These are phyloP conservation scores for Lacerta viridis DNA, from an alignment of 2,797 vertebrate genomes.

Conservation along the genomic window DNA sequence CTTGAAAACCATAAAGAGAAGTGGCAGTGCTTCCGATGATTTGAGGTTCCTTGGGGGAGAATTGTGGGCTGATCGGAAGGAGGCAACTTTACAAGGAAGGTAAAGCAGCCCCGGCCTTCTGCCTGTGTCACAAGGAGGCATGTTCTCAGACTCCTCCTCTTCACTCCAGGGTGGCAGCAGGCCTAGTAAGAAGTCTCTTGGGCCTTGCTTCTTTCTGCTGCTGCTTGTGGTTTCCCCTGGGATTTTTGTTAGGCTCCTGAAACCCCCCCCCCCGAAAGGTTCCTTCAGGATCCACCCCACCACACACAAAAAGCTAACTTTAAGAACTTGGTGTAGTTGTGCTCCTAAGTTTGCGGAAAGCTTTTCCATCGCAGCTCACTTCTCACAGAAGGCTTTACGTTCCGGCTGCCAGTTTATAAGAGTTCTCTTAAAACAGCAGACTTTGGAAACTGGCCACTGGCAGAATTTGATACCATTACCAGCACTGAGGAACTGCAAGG, in stretches of 20 bases:
- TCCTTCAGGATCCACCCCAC: not conserved
- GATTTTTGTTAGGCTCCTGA: not conserved
- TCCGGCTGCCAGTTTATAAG: not conserved
- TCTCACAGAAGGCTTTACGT: not conserved
- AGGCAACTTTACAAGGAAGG: not conserved
- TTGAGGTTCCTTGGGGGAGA: not conserved
- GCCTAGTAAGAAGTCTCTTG: no score
- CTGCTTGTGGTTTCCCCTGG: not conserved
- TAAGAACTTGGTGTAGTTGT: not conserved
- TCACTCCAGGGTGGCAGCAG: no score
- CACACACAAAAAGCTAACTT: not conserved
- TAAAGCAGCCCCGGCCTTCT: not conserved
- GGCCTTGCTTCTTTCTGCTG: not conserved
- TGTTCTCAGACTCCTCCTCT: no score
- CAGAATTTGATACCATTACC: not conserved
- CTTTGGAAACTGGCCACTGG: not conserved
- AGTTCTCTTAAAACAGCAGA: not conserved
- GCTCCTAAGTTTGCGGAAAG: not conserved
- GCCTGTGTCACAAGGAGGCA: not conserved
- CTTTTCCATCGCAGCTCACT: not conserved
- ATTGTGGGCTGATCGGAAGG: not conserved
- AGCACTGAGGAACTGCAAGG: no score
- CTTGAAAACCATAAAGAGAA: not conserved
- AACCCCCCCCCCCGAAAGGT: not conserved
- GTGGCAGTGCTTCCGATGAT: not conserved